These are phyloP conservation scores for Yponomeuta malinellus DNA, from an alignment of 2,888 invertebrate genomes.

Conservation along the genomic window DNA sequence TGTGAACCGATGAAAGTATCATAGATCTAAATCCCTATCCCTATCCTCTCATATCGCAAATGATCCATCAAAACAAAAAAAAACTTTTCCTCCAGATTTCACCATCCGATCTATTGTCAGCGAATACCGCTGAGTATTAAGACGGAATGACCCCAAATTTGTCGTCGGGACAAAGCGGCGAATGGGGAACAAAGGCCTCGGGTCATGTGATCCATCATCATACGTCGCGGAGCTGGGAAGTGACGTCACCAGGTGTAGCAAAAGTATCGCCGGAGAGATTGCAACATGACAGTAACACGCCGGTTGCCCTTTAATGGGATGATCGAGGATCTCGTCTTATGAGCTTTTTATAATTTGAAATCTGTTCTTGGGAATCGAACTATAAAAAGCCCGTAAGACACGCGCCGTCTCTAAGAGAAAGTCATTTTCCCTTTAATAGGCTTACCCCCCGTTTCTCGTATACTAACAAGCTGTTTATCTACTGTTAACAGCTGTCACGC, in stretches of 20 bases:
- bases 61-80: not conserved
- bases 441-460: too few relatives aligned
- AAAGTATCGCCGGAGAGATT: not conserved
- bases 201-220: slow-evolving; percentile 65
- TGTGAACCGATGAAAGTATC: too few relatives aligned
- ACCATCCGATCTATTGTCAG: slow-evolving; percentile 20
- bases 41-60: too few relatives aligned
- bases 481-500: too few relatives aligned
- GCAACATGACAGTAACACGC: slow-evolving; percentile 11
- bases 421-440: too few relatives aligned
- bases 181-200: slow-evolving; percentile 52
- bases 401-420: too few relatives aligned
- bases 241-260: slow-evolving; percentile 57
- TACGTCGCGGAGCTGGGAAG: slow-evolving; percentile 55
- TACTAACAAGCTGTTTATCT: too few relatives aligned
- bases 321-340: slow-evolving; percentile 17
- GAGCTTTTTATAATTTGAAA: not conserved
- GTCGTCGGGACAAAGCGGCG: slow-evolving; percentile 55
- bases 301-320: slow-evolving; percentile 24
- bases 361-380: not conserved
- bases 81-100: not conserved
- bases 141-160: slow-evolving; percentile 63
- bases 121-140: slow-evolving; percentile 34
- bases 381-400: too few relatives aligned
- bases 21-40: too few relatives aligned